phyloP scores from a whole-genome alignment of 2,888 invertebrate species.

The Nephrocerus scutellatus region DNA sequence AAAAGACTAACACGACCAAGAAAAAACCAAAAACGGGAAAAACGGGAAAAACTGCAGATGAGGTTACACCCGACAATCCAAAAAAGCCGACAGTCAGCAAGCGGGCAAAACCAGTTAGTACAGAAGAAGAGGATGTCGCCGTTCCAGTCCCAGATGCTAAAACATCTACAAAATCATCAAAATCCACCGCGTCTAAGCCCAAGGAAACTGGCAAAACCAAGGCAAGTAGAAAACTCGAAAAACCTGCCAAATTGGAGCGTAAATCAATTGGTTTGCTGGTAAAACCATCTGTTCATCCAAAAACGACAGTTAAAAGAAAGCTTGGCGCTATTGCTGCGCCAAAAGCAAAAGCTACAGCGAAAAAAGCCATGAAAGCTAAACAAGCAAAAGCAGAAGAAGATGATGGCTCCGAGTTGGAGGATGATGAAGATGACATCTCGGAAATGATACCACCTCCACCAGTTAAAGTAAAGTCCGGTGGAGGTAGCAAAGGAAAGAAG shows the following conservation, averaged over 20 bases:
- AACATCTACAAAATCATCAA: background rate
- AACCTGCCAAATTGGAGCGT: too few species aligned
- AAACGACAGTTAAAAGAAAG: background rate
- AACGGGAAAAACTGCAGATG: background rate
- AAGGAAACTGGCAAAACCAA: background rate
- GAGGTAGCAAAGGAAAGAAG: too few species aligned
- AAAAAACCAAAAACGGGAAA: background rate
- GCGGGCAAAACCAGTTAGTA: background rate
- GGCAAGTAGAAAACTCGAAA: too few species aligned
- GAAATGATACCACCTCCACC: too few species aligned
- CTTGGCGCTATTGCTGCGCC: background rate
- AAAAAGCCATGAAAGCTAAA: background rate
- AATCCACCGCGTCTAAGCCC: background rate
- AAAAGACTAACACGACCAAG: background rate
- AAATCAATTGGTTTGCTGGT: too few species aligned
- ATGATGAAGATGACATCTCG: slow-evolving; percentile 1
- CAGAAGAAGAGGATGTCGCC: too few species aligned
- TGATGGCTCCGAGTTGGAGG: background rate
- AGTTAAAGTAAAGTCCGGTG: too few species aligned
- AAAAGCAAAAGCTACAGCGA: background rate
- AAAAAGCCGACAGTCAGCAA: background rate
- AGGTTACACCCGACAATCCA: background rate
- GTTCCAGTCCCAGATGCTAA: too few species aligned
- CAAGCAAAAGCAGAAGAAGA: slow-evolving; percentile 2
- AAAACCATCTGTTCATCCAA: too few species aligned